Evolutionary conservation across 2,888 invertebrate genomes (phyloP).

Genomic region (Clepsis dumicolana): DNA sequence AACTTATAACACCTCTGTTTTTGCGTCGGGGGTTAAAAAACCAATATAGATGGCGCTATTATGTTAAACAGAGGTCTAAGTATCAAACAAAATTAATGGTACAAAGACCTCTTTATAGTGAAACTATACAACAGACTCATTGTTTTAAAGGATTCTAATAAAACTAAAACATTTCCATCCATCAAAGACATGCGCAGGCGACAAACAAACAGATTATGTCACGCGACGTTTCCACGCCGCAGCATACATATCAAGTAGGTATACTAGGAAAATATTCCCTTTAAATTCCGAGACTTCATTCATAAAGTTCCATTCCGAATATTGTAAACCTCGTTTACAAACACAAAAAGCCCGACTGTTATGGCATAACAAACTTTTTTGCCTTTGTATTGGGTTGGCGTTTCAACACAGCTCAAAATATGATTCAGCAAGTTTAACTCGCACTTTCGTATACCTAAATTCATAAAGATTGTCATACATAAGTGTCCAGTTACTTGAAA

Average conservation of each 20-base stretch:
- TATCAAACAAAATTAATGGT: no score
- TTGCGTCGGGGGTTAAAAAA: no score
- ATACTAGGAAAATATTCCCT: neutral
- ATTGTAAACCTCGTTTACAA: neutral
- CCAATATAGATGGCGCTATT: no score
- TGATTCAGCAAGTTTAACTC: neutral
- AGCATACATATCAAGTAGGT: no score
- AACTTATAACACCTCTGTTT: no score
- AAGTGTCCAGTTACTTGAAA: neutral
- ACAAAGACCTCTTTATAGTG: no score
- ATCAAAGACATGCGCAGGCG: neutral
- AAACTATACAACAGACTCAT: no score
- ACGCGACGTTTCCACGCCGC: neutral
- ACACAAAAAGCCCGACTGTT: neutral
- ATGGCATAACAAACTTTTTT: neutral
- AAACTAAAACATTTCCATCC: slow-evolving; percentile 24
- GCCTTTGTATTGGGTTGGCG: neutral
- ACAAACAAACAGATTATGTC: slow-evolving; percentile 20
- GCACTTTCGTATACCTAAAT: neutral
- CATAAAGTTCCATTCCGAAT: neutral
- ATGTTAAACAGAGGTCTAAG: no score
- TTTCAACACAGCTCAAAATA: neutral
- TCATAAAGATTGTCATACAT: neutral
- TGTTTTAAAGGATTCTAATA: no score
- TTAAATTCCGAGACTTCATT: neutral